Conservation (phyloP, 1,140 invertebrate species). For the Mya arenaria region DNA sequence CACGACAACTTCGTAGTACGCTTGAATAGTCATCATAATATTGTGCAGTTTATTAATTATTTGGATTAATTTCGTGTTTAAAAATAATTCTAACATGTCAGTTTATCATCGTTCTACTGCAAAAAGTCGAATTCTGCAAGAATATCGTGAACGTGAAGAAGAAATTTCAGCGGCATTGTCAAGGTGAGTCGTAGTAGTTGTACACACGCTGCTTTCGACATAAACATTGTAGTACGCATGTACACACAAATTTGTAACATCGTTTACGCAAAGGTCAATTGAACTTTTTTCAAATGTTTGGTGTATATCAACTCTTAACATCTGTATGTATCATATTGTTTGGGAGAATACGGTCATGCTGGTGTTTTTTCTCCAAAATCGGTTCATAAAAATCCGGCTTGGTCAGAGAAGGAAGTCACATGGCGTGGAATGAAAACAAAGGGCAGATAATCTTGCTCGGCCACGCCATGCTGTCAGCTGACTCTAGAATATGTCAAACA, state of each 20-base stretch:
- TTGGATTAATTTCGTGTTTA: constrained; percentile 17
- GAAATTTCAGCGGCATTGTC: constrained; percentile 50
- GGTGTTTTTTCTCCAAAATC: constrained; percentile 5
- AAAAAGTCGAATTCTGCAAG: constrained; percentile 52
- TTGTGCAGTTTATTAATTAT: constrained; percentile 26
- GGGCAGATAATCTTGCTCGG: constrained; percentile 58
- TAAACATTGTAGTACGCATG: constrained; percentile 62
- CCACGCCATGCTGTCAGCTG: neutral
- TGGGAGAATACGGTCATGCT: neutral
- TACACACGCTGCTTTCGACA: constrained; percentile 56
- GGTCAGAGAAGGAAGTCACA: constrained; percentile 50
- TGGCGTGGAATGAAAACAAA: constrained; percentile 70
- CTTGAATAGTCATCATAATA: constrained; percentile 51
- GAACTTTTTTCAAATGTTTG: neutral
- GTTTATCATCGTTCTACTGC: constrained; percentile 55
- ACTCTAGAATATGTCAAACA: no score
- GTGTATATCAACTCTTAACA: constrained; percentile 3
- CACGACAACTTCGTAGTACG: constrained; percentile 59
- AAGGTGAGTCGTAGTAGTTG: constrained; percentile 60
- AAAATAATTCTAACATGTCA: constrained; percentile 39
- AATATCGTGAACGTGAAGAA: constrained; percentile 52
- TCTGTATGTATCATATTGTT: constrained; percentile 32
- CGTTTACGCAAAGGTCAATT: neutral
- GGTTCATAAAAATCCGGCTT: constrained; percentile 19
- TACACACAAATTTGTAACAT: constrained; percentile 37